Conservation (phyloP, 1,140 invertebrate species). For the Microplitis mediator region DNA sequence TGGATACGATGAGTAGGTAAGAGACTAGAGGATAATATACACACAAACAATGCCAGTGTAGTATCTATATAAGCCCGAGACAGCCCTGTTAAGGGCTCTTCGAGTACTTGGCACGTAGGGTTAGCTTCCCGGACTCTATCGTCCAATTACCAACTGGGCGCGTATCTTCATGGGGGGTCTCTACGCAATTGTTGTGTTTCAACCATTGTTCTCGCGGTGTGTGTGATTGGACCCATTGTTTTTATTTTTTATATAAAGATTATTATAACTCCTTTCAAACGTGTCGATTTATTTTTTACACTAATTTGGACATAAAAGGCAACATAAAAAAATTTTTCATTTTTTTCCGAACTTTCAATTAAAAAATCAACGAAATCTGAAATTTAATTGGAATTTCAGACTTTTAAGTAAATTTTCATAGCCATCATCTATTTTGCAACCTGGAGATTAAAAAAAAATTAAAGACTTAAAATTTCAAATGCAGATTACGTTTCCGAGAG, state of each 20-base stretch:
- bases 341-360: too few species aligned
- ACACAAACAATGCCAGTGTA: conserved; percentile 1
- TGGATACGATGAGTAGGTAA: conserved; percentile 9
- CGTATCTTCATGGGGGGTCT: conserved; percentile 61
- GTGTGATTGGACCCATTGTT: conserved; percentile 60
- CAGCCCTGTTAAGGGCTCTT: conserved; percentile 34
- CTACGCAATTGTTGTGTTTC: conserved; percentile 61
- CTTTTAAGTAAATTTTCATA: too few species aligned
- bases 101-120: conserved; percentile 60
- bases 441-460: too few species aligned
- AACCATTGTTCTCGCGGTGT: conserved; percentile 53
- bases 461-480: too few species aligned
- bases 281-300: too few species aligned
- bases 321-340: too few species aligned
- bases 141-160: conserved; percentile 59
- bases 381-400: too few species aligned
- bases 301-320: too few species aligned
- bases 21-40: neutral
- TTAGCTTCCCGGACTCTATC: conserved; percentile 27
- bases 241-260: conserved; percentile 34
- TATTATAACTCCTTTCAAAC: too few species aligned
- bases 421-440: too few species aligned
- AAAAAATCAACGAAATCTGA: too few species aligned
- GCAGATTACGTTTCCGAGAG: too few species aligned
- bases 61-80: conserved; percentile 37